Conservation (phyloP, 2,888 invertebrate species). For the Adelognathus sp. region DNA sequence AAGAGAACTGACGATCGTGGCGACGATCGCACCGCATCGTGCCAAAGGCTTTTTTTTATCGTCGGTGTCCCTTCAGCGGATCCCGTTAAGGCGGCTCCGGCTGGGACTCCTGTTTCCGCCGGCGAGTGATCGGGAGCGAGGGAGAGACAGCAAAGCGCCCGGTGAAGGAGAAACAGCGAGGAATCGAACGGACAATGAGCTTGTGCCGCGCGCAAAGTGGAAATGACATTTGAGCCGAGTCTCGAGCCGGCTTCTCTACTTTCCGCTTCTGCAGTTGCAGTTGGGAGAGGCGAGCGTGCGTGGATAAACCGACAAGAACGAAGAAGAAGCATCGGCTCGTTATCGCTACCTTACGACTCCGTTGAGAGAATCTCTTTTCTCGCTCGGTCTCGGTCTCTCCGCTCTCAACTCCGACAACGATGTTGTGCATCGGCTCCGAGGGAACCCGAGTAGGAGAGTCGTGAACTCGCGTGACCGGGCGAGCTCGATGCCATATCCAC, state of each 20-base stretch:
- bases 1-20: constrained; percentile 42
- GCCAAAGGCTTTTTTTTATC: constrained; percentile 73
- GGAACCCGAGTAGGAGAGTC: constrained; percentile 42
- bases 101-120: constrained; percentile 58
- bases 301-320: constrained; percentile 34
- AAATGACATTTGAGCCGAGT: constrained; percentile 74
- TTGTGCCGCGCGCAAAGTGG: constrained; percentile 66
- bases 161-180: constrained; percentile 38
- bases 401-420: constrained; percentile 15
- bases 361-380: constrained; percentile 12
- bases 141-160: constrained; percentile 41
- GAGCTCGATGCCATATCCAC: constrained; percentile 42
- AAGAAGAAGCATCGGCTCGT: constrained; percentile 56
- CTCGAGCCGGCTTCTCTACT: constrained; percentile 18
- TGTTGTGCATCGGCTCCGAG: constrained; percentile 1
- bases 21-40: constrained; percentile 59
- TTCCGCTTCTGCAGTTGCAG: constrained; percentile 34
- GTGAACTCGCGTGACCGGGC: constrained; percentile 56
- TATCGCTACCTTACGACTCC: constrained; percentile 53
- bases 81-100: constrained; percentile 60
- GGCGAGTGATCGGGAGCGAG: constrained; percentile 60
- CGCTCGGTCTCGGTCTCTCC: constrained; percentile 20
- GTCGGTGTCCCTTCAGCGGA: constrained; percentile 68
- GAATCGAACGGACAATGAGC: constrained; percentile 72
- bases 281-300: constrained; percentile 36